Base-by-base conservation (phyloP, 37 sponge, comb jelly and placozoan genomes). In the Petrosia ficiformis region DNA sequence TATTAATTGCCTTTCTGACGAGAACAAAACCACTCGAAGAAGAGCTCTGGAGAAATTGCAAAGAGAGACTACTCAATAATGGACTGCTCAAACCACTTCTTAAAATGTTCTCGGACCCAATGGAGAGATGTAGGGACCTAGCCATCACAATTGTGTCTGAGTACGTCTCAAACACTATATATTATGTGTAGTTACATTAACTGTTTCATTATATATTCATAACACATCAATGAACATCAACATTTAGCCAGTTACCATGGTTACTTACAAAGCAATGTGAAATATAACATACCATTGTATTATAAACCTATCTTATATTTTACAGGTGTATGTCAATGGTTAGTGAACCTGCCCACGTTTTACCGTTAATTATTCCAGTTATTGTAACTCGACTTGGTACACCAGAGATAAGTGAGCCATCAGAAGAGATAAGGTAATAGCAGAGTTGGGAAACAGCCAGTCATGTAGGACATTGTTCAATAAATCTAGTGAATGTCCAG, bases 1-100 rank as follows among this genome's bases (percentile, higher is more conserved):
- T 59, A 60, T 97, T 40, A 97, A 94, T 89, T 92, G 90, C 57
- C 82, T 97, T 22, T 70, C 77, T 16, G 95, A 95, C 77, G 85
- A 87, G 0, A 87, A 92, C 83, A 74, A 93, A 56, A 54, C 76
- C n/a, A 82, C 87, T 44, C 76, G 88, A 32, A 75, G 67, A 57
- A 76, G 90, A 21, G 87, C 99, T 42, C 70, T 97, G 56, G 85
- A 80, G 57, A 58, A 73, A 29, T 59, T 94, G 26, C 35, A 52
- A 43, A 70, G 81, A 48, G 80, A 79, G 75, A 2, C 42, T 89
- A 71, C 39, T 85, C 16, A 88, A 89, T 4, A 72, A 80, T 71
- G 54, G 54, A 8, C 72, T 97, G n/a, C 71, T 95, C 34, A 97
- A 97, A 67, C 87, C 95, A 11, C 72, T 97, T 19, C 81, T 97